Conservation (phyloP, 2,888 invertebrate species). For the Nysson spinosus region DNA sequence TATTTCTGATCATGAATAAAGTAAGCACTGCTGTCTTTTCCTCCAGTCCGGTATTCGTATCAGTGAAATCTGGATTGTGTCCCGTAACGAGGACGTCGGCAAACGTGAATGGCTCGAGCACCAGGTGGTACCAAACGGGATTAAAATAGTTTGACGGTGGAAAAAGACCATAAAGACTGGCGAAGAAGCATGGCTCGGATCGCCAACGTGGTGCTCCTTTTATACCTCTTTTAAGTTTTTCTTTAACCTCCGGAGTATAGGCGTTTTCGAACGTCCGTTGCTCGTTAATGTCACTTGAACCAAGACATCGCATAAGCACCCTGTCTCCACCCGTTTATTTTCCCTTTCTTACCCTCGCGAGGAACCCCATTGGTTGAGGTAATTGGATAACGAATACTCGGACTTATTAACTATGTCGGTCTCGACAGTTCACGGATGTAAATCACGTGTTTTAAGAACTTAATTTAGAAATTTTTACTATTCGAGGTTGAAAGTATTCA, state of each 20-base stretch:
- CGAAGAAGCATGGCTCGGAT: conserved; percentile 15
- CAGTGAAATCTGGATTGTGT: conserved; percentile 43
- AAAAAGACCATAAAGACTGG: conserved; percentile 30
- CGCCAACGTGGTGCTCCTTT: conserved; percentile 5
- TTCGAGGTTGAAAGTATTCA: too few relatives aligned
- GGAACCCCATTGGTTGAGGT: too few relatives aligned
- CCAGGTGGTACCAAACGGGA: conserved; percentile 46
- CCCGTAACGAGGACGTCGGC: conserved; percentile 44
- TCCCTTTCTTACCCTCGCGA: too few relatives aligned
- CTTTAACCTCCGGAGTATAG: conserved; percentile 29
- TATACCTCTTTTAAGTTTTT: conserved; percentile 13
- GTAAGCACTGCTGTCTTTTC: too few relatives aligned
- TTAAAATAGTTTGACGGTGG: conserved; percentile 50
- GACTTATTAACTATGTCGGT: too few relatives aligned
- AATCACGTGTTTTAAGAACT: too few relatives aligned
- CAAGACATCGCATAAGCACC: conserved; percentile 25
- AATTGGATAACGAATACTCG: too few relatives aligned
- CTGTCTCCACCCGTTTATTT: too few relatives aligned
- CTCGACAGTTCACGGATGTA: too few relatives aligned
- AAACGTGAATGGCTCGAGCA: conserved; percentile 23
- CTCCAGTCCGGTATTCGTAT: conserved; percentile 13
- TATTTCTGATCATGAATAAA: too few relatives aligned
- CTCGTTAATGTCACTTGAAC: conserved; percentile 49
- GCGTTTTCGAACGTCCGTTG: conserved; percentile 24
- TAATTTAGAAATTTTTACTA: too few relatives aligned